Evolutionary conservation across 2,888 invertebrate genomes (phyloP).

Genomic region (Cryptocephalus moraei): DNA sequence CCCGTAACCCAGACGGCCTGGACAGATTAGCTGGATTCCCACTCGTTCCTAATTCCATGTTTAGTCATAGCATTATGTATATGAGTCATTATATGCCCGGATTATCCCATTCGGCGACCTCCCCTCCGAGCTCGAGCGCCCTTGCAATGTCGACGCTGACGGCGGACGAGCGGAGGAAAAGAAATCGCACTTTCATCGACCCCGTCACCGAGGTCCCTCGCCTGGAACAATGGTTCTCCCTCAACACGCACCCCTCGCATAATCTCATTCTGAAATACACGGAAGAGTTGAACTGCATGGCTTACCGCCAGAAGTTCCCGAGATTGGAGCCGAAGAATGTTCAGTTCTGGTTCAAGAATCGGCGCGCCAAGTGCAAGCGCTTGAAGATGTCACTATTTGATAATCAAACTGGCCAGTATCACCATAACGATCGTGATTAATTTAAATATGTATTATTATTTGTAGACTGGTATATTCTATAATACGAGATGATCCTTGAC

Average conservation of each 20-base stretch:
- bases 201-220: slow-evolving; percentile 96
- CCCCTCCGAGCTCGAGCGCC: slow-evolving; percentile 49
- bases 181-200: slow-evolving; percentile 98
- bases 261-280: slow-evolving; percentile 96
- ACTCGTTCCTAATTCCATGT: slow-evolving; percentile 79
- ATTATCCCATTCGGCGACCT: slow-evolving; percentile 41
- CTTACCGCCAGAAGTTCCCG: slow-evolving; percentile 96
- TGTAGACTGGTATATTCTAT: too few relatives aligned
- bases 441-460: too few relatives aligned
- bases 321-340: slow-evolving; percentile 98
- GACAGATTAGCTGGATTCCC: slow-evolving; percentile 52
- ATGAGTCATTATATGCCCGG: slow-evolving; percentile 79
- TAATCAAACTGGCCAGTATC: slow-evolving; percentile 54
- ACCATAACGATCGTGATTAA: slow-evolving; percentile 47
- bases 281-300: slow-evolving; percentile 92
- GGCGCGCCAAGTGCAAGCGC: slow-evolving; percentile 95
- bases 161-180: slow-evolving; percentile 82
- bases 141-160: slow-evolving; percentile 47
- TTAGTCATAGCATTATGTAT: slow-evolving; percentile 83
- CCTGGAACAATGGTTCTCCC: slow-evolving; percentile 90
- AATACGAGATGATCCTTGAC: too few relatives aligned
- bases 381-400: slow-evolving; percentile 85
- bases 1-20: slow-evolving; percentile 31
- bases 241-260: slow-evolving; percentile 98
- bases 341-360: slow-evolving; percentile 99